phyloP scores from a whole-genome alignment of 2,113 vertebrate genomes.

The Alethe diademata region DNA sequence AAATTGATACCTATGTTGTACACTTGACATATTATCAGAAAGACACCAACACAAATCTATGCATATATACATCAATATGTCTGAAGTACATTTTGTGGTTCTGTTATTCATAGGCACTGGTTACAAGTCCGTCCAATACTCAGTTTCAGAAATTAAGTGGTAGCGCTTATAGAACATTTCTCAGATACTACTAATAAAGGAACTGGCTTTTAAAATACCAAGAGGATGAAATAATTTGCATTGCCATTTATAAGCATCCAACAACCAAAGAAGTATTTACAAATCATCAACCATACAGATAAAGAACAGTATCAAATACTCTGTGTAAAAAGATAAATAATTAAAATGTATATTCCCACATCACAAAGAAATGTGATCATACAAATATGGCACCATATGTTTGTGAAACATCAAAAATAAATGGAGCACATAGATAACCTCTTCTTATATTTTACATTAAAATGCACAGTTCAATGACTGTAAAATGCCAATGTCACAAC shows the following conservation, averaged over 20 bases:
- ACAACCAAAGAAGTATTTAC: conserved; percentile 41
- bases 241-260: conserved; percentile 37
- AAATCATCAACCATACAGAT: conserved; percentile 33
- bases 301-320: conserved; percentile 68
- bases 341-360: conserved; percentile 57
- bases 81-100: not conserved
- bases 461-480: conserved; percentile 58
- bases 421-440: conserved; percentile 38
- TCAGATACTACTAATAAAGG: conserved; percentile 34
- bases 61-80: conserved; percentile 1
- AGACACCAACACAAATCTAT: conserved; percentile 35
- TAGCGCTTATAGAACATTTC: conserved; percentile 45
- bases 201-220: conserved; percentile 28
- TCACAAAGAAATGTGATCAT: conserved; percentile 60
- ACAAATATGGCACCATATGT: conserved; percentile 63
- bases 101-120: not conserved
- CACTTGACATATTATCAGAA: conserved; percentile 25
- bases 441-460: conserved; percentile 57
- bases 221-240: conserved; percentile 16
- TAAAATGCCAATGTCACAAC: conserved; percentile 23
- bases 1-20: conserved; percentile 50
- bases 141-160: conserved; percentile 47
- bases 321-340: conserved; percentile 68
- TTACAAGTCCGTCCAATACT: conserved; percentile 39
- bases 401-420: conserved; percentile 59